Conservation (phyloP, 2,797 vertebrate species). For the Danio kyathit region DNA sequence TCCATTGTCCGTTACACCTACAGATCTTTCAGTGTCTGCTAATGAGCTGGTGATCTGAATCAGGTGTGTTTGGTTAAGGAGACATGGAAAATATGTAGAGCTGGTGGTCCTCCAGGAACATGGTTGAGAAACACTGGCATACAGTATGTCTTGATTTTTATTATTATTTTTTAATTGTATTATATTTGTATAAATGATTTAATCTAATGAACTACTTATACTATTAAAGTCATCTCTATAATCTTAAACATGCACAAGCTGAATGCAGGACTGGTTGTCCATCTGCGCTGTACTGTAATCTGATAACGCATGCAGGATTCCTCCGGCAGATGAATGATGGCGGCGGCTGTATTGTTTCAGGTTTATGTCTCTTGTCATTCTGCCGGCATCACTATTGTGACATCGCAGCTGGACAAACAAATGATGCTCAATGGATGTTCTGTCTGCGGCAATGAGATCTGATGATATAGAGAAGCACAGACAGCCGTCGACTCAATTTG, state of each 20-base stretch:
- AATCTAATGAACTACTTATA: no score
- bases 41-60: no score
- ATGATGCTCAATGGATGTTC: constrained; percentile 32
- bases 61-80: no score
- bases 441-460: constrained; percentile 17
- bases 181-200: no score
- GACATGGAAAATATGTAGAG: no score
- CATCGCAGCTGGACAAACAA: constrained; percentile 61
- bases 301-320: constrained; percentile 43
- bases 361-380: constrained; percentile 42
- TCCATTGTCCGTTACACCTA: no score
- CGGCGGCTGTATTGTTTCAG: constrained; percentile 42
- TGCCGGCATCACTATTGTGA: constrained; percentile 30
- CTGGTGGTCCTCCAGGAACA: no score
- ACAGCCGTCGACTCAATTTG: neutral
- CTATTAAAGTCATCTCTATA: neutral
- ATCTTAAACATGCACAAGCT: neutral
- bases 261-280: constrained; percentile 25
- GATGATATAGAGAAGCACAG: constrained; percentile 16
- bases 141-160: no score
- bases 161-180: no score
- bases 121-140: no score
- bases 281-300: constrained; percentile 15
- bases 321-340: constrained; percentile 47
- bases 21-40: no score